Base-by-base conservation (phyloP, 1,140 invertebrate genomes). In the Heterodera schachtii region DNA sequence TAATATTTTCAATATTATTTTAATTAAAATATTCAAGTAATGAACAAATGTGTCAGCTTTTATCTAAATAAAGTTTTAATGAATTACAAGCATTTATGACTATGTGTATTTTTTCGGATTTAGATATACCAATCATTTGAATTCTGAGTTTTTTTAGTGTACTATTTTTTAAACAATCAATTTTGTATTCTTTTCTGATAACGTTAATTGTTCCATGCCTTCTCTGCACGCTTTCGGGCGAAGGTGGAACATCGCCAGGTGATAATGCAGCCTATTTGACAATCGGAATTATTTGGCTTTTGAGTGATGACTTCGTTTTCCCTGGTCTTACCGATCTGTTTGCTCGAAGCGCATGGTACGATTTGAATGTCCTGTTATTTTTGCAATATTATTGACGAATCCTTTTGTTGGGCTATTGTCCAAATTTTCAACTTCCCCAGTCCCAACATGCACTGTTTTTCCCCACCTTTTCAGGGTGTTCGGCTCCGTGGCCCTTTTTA, bases 241-340 rank as follows among this genome's bases (percentile, higher is more conserved):
- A 9, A 81, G 83, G 57, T 88, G 87, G 87, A 87, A 84, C 70
- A 87, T 88, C 46, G 84, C 82, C 19, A 85, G 87, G 87, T 81
- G 81, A 83, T 31, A 31, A 31, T 31, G 31, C 31, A 0, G 31
- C 31, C 31, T 31, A 46, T 81, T 43, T 19, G 43, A 21, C 31
- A 43, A 19, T 11, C 5, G 1, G 75, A 46, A 66, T 78, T 5
- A 9, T 66, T 64, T 19, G 13, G 49, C 13, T 52, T 79, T 49
- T 52, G 8, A 73, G 66, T 79, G 79, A 82, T 75, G 86, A 87
- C 75, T 88, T 88, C 76, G 87, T 88, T 13, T 87, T 88, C 69
- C 87, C 87, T 16, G 84, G 81, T 11, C 81, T 88, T 31, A 88
- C 82, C 11, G 87, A 88, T 75, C 85, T 83, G 9, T 80, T 84